phyloP scores from a whole-genome alignment of 2,113 vertebrate genomes.

The Prochilodus magdalenae region DNA sequence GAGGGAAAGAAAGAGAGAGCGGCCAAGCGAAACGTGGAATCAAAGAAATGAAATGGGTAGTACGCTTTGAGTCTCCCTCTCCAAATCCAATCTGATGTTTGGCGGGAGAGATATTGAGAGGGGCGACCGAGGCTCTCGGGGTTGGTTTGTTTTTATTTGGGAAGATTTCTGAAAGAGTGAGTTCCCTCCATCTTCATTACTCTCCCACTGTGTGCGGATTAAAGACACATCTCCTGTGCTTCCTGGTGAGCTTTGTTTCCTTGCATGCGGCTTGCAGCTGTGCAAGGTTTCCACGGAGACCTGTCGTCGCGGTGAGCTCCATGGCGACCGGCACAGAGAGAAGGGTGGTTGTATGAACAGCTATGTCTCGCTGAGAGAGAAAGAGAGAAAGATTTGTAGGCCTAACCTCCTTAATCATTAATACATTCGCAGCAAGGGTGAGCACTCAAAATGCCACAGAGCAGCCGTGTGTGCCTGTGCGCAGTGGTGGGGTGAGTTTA shows the following conservation, averaged over 20 bases:
- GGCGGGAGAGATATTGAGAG: constrained; percentile 23
- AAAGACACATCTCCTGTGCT: constrained; percentile 29
- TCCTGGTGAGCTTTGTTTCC: constrained; percentile 38
- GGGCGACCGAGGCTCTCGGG: constrained; percentile 17
- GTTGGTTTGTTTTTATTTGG: constrained; percentile 42
- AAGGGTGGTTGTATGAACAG: constrained; percentile 12
- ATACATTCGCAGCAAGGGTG: constrained; percentile 39
- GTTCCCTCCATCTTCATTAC: constrained; percentile 51
- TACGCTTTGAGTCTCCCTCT: neutral
- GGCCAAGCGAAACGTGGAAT: neutral
- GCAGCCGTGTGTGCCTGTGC: constrained; percentile 9
- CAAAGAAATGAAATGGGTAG: constrained; percentile 10
- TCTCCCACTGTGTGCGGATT: constrained; percentile 44
- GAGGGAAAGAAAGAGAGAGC: neutral
- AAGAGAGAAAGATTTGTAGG: constrained; percentile 1
- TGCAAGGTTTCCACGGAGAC: constrained; percentile 54
- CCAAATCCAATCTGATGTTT: constrained; percentile 20
- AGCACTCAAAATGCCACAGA: constrained; percentile 21
- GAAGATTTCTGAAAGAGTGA: constrained; percentile 39
- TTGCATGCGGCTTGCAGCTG: constrained; percentile 36
- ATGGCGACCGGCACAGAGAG: constrained; percentile 49
- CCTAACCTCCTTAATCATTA: constrained; percentile 41
- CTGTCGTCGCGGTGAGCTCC: constrained; percentile 50
- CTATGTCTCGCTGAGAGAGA: constrained; percentile 11
- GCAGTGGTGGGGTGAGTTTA: constrained; percentile 17